phyloP scores from a whole-genome alignment of 2,888 invertebrate species.

The Macroteleia sp. region DNA sequence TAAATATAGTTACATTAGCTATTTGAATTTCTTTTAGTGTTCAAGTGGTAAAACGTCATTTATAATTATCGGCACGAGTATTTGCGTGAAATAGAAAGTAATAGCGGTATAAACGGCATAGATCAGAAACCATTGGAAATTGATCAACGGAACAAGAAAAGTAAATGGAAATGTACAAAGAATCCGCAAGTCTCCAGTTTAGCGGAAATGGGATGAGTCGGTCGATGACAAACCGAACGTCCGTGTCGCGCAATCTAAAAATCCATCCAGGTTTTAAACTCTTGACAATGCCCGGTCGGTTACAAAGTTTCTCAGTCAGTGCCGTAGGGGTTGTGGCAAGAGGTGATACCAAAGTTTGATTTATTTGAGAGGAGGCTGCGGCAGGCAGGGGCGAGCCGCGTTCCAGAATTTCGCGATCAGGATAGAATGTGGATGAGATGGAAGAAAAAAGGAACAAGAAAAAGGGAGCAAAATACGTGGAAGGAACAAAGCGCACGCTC shows the following conservation, averaged over 20 bases:
- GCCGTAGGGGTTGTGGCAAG: constrained; percentile 57
- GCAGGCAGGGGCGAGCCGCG: constrained; percentile 67
- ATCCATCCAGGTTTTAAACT: constrained; percentile 83
- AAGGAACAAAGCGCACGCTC: constrained; percentile 54
- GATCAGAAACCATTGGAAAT: too few species aligned
- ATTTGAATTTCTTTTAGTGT: too few species aligned
- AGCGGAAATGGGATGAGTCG: constrained; percentile 47
- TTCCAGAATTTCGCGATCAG: constrained; percentile 58
- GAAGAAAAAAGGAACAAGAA: constrained; percentile 6
- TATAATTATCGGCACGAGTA: too few species aligned
- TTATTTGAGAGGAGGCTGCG: constrained; percentile 83
- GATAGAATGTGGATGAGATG: constrained; percentile 64
- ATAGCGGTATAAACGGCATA: too few species aligned
- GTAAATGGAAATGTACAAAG: constrained; percentile 67
- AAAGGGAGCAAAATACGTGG: constrained; percentile 15
- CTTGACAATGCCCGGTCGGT: constrained; percentile 81
- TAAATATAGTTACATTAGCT: too few species aligned
- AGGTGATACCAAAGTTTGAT: constrained; percentile 83
- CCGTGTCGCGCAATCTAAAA: constrained; percentile 80
- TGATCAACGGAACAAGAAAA: constrained; percentile 41
- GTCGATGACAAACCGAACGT: constrained; percentile 80
- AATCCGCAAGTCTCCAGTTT: constrained; percentile 76
- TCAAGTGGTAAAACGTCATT: too few species aligned
- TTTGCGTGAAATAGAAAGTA: too few species aligned
- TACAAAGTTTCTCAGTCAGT: constrained; percentile 77